Base-by-base conservation (phyloP, 2,113 vertebrate species). In the Dicerorhinus sumatrensis region DNA sequence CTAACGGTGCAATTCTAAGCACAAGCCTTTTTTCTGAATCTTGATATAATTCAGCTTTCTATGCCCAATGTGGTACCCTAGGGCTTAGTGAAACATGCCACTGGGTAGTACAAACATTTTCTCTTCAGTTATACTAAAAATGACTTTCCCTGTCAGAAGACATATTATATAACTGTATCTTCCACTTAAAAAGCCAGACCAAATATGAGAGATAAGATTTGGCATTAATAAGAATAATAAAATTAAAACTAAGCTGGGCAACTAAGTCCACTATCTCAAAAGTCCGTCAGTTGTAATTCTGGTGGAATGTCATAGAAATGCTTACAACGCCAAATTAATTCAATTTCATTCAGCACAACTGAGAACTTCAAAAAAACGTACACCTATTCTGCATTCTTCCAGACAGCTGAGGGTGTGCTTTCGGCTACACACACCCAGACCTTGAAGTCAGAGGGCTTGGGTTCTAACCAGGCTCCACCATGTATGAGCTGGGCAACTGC, bases 101-200 rank as follows among this genome's bases (percentile, higher is more conserved):
- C 29, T 75, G 25, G 10, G 9, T 42, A 96, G 58, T 33, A 89
- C 46, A 89, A 98, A 89, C 31, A 72, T 80, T 83, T 93, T 82
- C 42, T 96, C 87, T 76, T 93, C 39, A 56, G 31, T 69, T 76
- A 42, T 23, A 75, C 46, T 67, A 60, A 82, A 95, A 96, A 46
- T 21, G 2, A 86, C 60, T 90, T 92, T 90, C 88, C 69, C 58
- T 90, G 83, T 94, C 48, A 60, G 63, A 87, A 90, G 97, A 69
- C 67, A 80, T 29, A n/a, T 86, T 94, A n/a, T 36, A 63, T 81
- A 89, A 67, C 39, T 75, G 4, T 42, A 95, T 62, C n/a, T 92
- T 81, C 54, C 58, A 90, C 25, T 76, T 77, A 95, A 31, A 46
- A 17, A 95, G 60, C 8, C 31, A 97, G 63, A 93, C 23, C 67